Base-by-base conservation (phyloP, 2,797 vertebrate species). In the Steatocranus sp. region DNA sequence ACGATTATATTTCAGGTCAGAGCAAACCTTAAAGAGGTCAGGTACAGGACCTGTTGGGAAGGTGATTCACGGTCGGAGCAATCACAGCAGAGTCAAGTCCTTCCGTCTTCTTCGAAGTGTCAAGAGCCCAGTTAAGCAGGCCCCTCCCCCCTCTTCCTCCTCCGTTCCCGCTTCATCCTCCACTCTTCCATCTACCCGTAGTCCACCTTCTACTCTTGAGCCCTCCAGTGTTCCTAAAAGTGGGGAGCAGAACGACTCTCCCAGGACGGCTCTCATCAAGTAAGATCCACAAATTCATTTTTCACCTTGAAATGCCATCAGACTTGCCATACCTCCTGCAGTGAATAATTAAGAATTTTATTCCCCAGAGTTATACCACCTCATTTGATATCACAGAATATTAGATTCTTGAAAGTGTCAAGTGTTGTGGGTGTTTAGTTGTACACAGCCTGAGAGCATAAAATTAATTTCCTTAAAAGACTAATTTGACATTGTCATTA, bases 231-330 rank as follows among this genome's bases (percentile, higher is more conserved):
- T 46, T 43, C 6, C 73, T 73, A 66, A 63, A 14, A 50, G 63
- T 5, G 5, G 6, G 23, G 74, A 51, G 78, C 66, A 54, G 36
- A 74, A 25, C 1, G 68, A 88, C 87, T 73, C 83, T 1, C 20
- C 88, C 36, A 88, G 80, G 78, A 88, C 78, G 3, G 85, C 92
- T 73, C 87, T 93, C 56, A 87, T 93, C 80, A 93, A 82, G 93
- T 94, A 91, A 81, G 85, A 78, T 48, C 3, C 18, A 11, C 14
- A 32, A 10, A 5, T 4, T 73, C 0, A n/a, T 23, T 81, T 48
- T 8, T 18, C 12, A 56, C 10, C 14, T 7, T 80, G 18, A 50
- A 32, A 48, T 48, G 27, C 41, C 76, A 23, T 20, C 54, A 61
- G 46, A 61, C 27, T 32, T 15, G 27, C 36, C 18, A 20, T n/a